Evolutionary conservation across 2,113 vertebrate species (phyloP).

Genomic region (Phylloscopus trochilus): DNA sequence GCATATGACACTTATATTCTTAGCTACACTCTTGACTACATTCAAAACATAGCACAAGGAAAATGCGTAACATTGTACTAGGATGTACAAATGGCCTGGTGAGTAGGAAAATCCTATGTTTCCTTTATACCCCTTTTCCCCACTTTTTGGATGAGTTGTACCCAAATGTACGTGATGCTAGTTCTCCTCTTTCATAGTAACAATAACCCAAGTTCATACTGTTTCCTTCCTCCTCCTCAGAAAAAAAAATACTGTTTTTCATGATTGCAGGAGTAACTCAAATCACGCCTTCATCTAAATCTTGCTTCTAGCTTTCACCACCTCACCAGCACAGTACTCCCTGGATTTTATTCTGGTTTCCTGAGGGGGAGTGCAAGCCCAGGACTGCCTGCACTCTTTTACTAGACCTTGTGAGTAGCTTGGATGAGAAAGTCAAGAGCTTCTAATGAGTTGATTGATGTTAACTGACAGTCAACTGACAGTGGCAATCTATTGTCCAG

Average conservation of each 20-base stretch:
- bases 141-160: not conserved
- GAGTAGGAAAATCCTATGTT: not conserved
- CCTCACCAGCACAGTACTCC: not conserved
- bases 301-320: not conserved
- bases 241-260: not conserved
- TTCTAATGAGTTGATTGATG: not conserved
- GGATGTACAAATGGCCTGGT: not conserved
- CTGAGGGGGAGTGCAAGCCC: not conserved
- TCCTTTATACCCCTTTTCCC: too few relatives aligned
- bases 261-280: not conserved
- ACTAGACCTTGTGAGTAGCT: not conserved
- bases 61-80: not conserved
- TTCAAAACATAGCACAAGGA: not conserved
- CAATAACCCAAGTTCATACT: not conserved
- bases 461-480: not conserved
- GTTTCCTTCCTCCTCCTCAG: not conserved
- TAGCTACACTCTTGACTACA: not conserved
- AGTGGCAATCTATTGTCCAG: not conserved
- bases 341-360: not conserved
- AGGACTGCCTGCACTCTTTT: not conserved
- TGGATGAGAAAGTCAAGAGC: not conserved
- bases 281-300: not conserved
- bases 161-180: not conserved
- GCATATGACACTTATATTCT: too few relatives aligned
- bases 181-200: not conserved